These are phyloP conservation scores for Sciurus vulgaris DNA, from an alignment of 2,797 vertebrate genomes.

Conservation along the genomic window DNA sequence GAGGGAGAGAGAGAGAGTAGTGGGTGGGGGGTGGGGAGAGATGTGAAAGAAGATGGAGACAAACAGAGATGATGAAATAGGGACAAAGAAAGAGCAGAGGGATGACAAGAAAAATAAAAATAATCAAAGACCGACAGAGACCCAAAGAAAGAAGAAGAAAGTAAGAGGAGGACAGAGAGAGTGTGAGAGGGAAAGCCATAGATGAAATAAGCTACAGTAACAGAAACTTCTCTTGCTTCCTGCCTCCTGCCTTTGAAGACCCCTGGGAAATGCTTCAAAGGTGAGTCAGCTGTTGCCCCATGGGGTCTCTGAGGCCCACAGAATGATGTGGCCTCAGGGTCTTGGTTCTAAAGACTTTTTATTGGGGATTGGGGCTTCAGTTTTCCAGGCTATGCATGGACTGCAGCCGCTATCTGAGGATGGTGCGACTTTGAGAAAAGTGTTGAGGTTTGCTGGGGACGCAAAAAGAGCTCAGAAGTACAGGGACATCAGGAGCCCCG, in stretches of 20 bases:
- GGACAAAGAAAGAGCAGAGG: neutral
- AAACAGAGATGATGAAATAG: neutral
- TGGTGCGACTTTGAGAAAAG: neutral
- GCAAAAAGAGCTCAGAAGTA: neutral
- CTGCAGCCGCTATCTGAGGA: neutral
- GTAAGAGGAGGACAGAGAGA: neutral
- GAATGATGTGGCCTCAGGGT: neutral
- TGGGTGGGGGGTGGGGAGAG: no score
- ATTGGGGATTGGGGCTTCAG: neutral
- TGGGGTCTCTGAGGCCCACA: neutral
- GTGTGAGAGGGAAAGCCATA: neutral
- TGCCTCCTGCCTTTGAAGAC: neutral
- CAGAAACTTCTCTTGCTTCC: neutral
- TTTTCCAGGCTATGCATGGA: neutral
- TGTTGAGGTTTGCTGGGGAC: constrained; percentile 2
- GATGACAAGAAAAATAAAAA: neutral
- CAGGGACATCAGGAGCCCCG: neutral
- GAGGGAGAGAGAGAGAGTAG: neutral
- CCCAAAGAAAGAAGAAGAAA: neutral
- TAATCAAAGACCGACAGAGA: neutral
- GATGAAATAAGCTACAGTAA: neutral
- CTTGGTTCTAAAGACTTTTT: neutral
- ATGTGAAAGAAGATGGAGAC: neutral
- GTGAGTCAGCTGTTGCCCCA: neutral
- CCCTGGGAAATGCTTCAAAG: neutral